A percentile compares a stretch with the other conserved stretches of the same genome.
These are phyloP conservation scores for Micromesistius poutassou DNA, from an alignment of 2,797 vertebrate species.

Conservation along the genomic window DNA sequence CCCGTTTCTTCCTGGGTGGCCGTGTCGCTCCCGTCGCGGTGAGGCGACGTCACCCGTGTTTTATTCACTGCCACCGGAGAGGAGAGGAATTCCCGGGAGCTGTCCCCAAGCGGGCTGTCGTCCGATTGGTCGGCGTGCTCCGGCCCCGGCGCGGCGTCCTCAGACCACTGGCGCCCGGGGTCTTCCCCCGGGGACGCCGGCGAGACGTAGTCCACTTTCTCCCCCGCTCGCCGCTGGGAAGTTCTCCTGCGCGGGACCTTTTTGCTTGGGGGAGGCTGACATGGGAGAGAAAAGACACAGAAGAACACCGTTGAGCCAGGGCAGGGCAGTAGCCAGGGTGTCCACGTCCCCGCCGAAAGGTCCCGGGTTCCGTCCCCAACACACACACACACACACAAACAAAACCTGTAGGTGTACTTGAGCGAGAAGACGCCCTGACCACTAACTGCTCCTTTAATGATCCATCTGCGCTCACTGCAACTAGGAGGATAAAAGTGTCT, in stretches of 20 bases:
- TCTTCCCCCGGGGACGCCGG: slow-evolving; percentile 65
- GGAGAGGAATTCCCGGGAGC: neutral
- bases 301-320: neutral
- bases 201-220: slow-evolving; percentile 66
- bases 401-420: too few relatives aligned
- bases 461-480: too few relatives aligned
- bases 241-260: slow-evolving; percentile 62
- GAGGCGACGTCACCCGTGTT: slow-evolving; percentile 5
- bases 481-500: too few relatives aligned
- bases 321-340: neutral
- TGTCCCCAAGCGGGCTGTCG: neutral
- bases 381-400: too few relatives aligned
- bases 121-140: slow-evolving; percentile 25
- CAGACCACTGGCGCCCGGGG: slow-evolving; percentile 36
- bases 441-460: too few relatives aligned
- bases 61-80: neutral
- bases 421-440: too few relatives aligned
- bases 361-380: too few relatives aligned
- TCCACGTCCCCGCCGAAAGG: neutral
- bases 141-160: slow-evolving; percentile 49
- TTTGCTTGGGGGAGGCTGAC: slow-evolving; percentile 46
- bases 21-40: slow-evolving; percentile 1
- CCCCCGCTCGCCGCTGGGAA: slow-evolving; percentile 72
- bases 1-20: neutral
- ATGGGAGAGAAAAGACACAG: neutral